These are phyloP conservation scores for Tachuris rubrigastra DNA, from an alignment of 2,113 vertebrate species.

Conservation along the genomic window DNA sequence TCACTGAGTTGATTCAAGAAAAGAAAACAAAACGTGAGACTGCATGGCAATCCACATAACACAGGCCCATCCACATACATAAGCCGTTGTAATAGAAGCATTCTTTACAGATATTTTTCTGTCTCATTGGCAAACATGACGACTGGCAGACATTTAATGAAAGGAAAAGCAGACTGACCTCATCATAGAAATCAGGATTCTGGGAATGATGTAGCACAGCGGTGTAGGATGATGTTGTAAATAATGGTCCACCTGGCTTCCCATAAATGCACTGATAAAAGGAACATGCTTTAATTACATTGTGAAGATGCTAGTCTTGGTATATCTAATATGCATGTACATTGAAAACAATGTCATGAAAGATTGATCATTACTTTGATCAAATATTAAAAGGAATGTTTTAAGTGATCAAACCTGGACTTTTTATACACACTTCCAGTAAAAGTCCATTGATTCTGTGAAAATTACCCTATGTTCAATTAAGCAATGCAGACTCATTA, in stretches of 20 bases:
- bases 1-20: background rate
- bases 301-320: background rate
- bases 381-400: slow-evolving; percentile 10
- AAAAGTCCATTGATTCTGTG: slow-evolving; percentile 20
- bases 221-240: slow-evolving; percentile 85
- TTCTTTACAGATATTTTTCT: background rate
- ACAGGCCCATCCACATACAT: background rate
- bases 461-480: background rate
- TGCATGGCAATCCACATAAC: background rate
- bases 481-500: background rate
- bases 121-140: background rate
- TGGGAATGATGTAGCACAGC: slow-evolving; percentile 94
- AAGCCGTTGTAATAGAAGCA: background rate
- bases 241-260: slow-evolving; percentile 90
- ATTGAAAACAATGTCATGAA: background rate
- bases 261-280: slow-evolving; percentile 91
- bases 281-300: slow-evolving; percentile 23
- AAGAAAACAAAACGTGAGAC: background rate
- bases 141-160: background rate
- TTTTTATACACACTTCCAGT: slow-evolving; percentile 8
- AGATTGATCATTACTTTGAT: slow-evolving; percentile 14
- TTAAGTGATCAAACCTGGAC: background rate
- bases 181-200: slow-evolving; percentile 96
- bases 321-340: background rate
- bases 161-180: slow-evolving; percentile 77